phyloP scores from a whole-genome alignment of 2,113 vertebrate species.

The Phrynosoma platyrhinos region DNA sequence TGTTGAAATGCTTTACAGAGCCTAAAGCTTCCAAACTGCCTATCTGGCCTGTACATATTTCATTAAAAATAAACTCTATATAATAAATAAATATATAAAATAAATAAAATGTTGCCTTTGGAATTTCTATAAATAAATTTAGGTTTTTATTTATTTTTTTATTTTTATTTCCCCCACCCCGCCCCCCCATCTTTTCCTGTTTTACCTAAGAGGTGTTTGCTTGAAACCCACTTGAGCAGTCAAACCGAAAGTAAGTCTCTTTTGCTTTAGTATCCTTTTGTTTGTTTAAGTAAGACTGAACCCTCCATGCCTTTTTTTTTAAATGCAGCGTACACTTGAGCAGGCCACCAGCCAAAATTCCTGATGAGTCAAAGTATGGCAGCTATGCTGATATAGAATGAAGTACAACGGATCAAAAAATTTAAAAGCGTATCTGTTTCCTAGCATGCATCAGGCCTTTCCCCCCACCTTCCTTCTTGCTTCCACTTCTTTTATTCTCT shows the following conservation, averaged over 20 bases:
- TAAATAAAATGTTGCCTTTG: slow-evolving; percentile 93
- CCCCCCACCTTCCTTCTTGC: slow-evolving; percentile 67
- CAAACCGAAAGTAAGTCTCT: slow-evolving; percentile 71
- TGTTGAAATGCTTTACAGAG: slow-evolving; percentile 84
- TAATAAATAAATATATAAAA: slow-evolving; percentile 94
- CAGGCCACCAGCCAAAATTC: slow-evolving; percentile 81
- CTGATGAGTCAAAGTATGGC: slow-evolving; percentile 80
- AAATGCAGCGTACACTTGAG: slow-evolving; percentile 81
- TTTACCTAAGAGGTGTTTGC: slow-evolving; percentile 86
- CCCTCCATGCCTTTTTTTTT: slow-evolving; percentile 78
- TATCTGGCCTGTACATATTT: slow-evolving; percentile 91
- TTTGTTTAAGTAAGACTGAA: slow-evolving; percentile 79
- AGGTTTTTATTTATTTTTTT: slow-evolving; percentile 73
- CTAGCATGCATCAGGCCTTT: slow-evolving; percentile 85
- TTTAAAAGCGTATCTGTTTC: slow-evolving; percentile 84
- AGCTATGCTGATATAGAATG: slow-evolving; percentile 81
- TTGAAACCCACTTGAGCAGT: slow-evolving; percentile 78
- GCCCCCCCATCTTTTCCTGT: slow-evolving; percentile 42
- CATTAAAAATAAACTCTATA: slow-evolving; percentile 94
- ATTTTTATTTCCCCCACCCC: slow-evolving; percentile 78
- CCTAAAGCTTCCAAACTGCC: slow-evolving; percentile 90
- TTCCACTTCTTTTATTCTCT: slow-evolving; percentile 41
- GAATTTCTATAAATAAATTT: slow-evolving; percentile 93
- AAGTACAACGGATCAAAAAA: slow-evolving; percentile 83
- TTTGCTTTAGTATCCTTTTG: slow-evolving; percentile 61